Conservation (phyloP, 2,113 vertebrate species). For the Oreochromis aureus region DNA sequence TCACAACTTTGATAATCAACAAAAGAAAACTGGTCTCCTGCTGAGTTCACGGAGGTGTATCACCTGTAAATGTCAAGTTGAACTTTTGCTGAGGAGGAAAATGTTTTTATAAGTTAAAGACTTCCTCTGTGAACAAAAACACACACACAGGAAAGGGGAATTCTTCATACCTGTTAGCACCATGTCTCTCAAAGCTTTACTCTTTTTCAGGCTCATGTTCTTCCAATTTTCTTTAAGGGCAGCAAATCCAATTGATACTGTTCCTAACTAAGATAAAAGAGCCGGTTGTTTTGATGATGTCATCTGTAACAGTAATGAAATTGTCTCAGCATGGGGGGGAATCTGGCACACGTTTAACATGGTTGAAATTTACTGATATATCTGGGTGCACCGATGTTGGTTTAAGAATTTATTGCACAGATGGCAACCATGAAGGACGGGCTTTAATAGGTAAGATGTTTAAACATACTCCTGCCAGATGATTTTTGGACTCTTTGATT, state of each 20-base stretch:
- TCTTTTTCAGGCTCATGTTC: slow-evolving; percentile 40
- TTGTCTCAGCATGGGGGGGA: slow-evolving; percentile 27
- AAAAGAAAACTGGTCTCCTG: neutral
- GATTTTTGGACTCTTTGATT: neutral
- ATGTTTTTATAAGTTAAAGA: slow-evolving; percentile 47
- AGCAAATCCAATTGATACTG: slow-evolving; percentile 52
- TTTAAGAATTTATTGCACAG: slow-evolving; percentile 18
- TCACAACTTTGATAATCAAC: neutral
- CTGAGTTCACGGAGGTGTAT: neutral
- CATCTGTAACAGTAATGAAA: slow-evolving; percentile 62
- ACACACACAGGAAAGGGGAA: slow-evolving; percentile 36
- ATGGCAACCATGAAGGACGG: neutral
- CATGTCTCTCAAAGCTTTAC: neutral
- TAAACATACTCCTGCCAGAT: slow-evolving; percentile 6
- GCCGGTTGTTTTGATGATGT: slow-evolving; percentile 59
- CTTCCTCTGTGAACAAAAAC: slow-evolving; percentile 49
- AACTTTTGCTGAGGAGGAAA: neutral
- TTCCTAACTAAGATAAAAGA: slow-evolving; percentile 48
- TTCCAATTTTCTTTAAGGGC: slow-evolving; percentile 60
- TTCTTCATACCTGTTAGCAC: slow-evolving; percentile 56
- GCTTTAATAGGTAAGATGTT: neutral
- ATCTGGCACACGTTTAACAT: slow-evolving; percentile 49
- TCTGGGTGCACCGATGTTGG: slow-evolving; percentile 16
- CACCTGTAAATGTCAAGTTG: neutral
- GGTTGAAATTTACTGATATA: slow-evolving; percentile 29